Percentiles rank a stretch among this genome's conserved stretches.
These are phyloP conservation scores for Takifugu flavidus DNA, from an alignment of 2,113 vertebrate genomes.

Conservation along the genomic window DNA sequence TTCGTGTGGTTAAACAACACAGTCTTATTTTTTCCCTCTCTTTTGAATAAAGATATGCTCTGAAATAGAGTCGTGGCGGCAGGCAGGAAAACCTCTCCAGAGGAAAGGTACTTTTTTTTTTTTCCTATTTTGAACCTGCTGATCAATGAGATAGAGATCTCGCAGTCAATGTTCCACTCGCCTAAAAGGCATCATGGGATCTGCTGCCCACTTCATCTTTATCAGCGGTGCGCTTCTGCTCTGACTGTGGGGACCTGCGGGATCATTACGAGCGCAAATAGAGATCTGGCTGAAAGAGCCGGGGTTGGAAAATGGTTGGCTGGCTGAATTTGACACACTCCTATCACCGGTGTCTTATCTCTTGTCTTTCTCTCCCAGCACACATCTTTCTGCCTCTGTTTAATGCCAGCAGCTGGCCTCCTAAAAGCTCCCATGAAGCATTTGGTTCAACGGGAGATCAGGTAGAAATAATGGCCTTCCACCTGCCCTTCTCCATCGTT, in stretches of 20 bases:
- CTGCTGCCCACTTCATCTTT: conserved; percentile 61
- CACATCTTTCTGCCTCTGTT: conserved; percentile 28
- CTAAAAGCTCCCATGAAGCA: conserved; percentile 43
- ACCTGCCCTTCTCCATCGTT: conserved; percentile 46
- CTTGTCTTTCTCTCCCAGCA: conserved; percentile 1
- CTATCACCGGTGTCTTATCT: conserved; percentile 19
- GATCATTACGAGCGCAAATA: conserved; percentile 64
- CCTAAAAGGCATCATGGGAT: conserved; percentile 65
- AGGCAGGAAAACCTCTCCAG: conserved; percentile 30
- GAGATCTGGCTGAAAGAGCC: conserved; percentile 48
- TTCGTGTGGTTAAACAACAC: background rate
- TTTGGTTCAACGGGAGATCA: conserved; percentile 46
- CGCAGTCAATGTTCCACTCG: conserved; percentile 62
- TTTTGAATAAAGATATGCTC: conserved; percentile 10
- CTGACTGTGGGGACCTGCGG: conserved; percentile 49
- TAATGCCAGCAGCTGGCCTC: conserved; percentile 53
- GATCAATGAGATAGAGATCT: conserved; percentile 69
- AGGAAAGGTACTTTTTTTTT: conserved; percentile 39
- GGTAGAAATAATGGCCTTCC: conserved; percentile 53
- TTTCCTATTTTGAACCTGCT: conserved; percentile 30
- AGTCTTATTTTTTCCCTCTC: background rate
- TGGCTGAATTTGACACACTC: conserved; percentile 3
- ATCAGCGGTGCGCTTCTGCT: conserved; percentile 51
- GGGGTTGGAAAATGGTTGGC: conserved; percentile 19
- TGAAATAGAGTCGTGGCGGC: conserved; percentile 27